Conservation (phyloP, 2,113 vertebrate genomes). For the Gasterosteus aculeatus region DNA sequence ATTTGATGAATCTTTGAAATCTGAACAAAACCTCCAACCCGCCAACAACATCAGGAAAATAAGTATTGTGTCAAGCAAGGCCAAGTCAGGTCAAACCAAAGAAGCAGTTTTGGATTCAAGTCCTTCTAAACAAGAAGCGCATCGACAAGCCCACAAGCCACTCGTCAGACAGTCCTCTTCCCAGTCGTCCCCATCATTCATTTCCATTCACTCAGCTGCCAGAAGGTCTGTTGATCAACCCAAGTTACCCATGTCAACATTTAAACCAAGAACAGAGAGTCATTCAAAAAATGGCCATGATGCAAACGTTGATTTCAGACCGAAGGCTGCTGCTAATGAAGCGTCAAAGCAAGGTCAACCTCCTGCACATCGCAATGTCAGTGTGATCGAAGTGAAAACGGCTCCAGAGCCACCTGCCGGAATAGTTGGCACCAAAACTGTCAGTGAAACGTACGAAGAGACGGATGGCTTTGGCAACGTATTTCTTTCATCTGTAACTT, state of each 20-base stretch:
- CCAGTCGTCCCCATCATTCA: conserved; percentile 89
- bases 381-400: conserved; percentile 86
- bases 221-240: conserved; percentile 79
- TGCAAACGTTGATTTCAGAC: conserved; percentile 27
- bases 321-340: conserved; percentile 20
- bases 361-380: conserved; percentile 82
- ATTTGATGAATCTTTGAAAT: conserved; percentile 88
- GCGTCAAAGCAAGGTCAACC: conserved; percentile 60
- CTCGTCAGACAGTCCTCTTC: conserved; percentile 76
- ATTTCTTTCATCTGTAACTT: conserved; percentile 84
- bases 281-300: conserved; percentile 26
- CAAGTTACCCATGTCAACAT: conserved; percentile 53
- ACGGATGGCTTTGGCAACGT: conserved; percentile 87
- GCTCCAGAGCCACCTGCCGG: conserved; percentile 75
- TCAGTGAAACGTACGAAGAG: conserved; percentile 89
- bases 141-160: conserved; percentile 33
- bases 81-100: conserved; percentile 59
- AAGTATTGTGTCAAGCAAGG: conserved; percentile 84
- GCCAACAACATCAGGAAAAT: conserved; percentile 85
- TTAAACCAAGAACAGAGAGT: conserved; percentile 57
- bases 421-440: conserved; percentile 83
- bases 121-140: conserved; percentile 22
- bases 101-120: conserved; percentile 36
- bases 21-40: conserved; percentile 69
- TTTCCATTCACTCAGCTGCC: conserved; percentile 90